Evolutionary conservation across 1,140 invertebrate genomes (phyloP), one percentile per base, ranked within the genome.

Genomic region (Conus ventricosus): DNA sequence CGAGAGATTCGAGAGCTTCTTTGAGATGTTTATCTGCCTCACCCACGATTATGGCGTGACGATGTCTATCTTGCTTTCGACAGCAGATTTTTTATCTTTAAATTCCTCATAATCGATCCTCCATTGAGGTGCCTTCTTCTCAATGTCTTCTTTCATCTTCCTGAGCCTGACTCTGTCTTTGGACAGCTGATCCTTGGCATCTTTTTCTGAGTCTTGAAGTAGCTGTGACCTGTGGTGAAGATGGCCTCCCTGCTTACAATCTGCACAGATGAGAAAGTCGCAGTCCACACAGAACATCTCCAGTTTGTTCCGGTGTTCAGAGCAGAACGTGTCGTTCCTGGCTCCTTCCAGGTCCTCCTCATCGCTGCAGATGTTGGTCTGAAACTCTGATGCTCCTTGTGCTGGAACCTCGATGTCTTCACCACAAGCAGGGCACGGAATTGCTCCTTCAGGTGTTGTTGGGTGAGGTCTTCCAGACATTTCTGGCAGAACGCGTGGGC

Each of bases 361-460:
- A 27, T 71, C 60, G 27, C 13, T 63, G 83, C 60, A 84, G 57
- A 84, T 63, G 84, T 85, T 85, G 84, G 57, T 71, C 84, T 63
- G 84, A 51, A 85, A 85, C 23, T 11, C 60, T 71, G 63, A 71
- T 1, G 60, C 57, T 27, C 84, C 84, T 63, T 15, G 25, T 13
- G 10, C 57, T 1, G 60, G 84, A 10, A 85, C 84, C 25, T 63
- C 39, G 63, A 39, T 7, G 39, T 51, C 13, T 27, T 54, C 67
- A n/a, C 84, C 6, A 25, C 84, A 85, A 2, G 84, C n/a, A 23
- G 84, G 84, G 39, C 84, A 85, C 23, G 84, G 57, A 17, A 85
- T 67, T 0, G n/a, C 2, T n/a, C 25, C 27, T 8, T 6, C 25
- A 4, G 84, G 5, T 51, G 5, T 20, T 10, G n/a, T 0, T 8